Conservation (phyloP, 2,888 invertebrate species). For the Chaetogeoica ovagalla region DNA sequence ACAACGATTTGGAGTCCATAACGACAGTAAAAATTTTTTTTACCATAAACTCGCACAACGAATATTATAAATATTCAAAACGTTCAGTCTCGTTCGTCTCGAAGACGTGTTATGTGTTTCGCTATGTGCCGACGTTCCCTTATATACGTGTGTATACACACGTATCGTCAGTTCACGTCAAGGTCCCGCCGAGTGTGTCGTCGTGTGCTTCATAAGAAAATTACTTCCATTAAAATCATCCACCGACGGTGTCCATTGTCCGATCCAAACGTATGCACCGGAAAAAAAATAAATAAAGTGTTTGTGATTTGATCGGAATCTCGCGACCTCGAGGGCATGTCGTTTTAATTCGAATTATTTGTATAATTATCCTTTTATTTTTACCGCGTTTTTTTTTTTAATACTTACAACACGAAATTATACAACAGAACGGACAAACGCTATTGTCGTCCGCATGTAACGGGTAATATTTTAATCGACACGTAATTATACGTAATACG, state of each 20-base stretch:
- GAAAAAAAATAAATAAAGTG: background rate
- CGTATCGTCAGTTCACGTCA: no score
- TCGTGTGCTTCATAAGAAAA: background rate
- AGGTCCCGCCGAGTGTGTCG: background rate
- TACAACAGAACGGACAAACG: no score
- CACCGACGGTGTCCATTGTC: background rate
- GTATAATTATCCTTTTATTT: background rate
- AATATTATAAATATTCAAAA: background rate
- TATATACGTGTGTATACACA: background rate
- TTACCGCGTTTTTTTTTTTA: no score
- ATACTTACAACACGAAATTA: no score
- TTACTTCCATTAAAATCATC: background rate
- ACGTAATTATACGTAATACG: no score
- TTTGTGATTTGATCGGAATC: background rate
- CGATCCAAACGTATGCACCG: background rate
- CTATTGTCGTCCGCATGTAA: no score
- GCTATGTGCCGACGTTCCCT: background rate
- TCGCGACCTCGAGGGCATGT: background rate
- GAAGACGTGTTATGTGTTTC: background rate
- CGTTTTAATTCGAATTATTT: background rate
- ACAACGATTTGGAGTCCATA: no score
- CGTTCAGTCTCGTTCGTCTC: background rate
- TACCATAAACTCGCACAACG: background rate
- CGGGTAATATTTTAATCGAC: no score
- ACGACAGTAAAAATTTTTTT: background rate